phyloP scores from a whole-genome alignment of 2,888 invertebrate species.

The Spodoptera picta region DNA sequence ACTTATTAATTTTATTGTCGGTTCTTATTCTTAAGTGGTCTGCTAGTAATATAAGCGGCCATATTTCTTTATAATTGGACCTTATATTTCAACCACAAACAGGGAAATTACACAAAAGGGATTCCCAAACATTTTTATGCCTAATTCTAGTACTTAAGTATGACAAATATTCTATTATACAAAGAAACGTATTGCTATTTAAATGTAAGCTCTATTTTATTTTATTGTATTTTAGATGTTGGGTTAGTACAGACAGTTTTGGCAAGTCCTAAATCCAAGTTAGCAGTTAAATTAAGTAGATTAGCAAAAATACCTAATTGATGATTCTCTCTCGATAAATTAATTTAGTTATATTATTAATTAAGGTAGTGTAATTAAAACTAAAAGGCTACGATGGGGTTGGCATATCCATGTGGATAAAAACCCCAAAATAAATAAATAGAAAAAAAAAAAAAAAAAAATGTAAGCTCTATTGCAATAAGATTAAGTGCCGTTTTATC shows the following conservation, averaged over 20 bases:
- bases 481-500: slow-evolving; percentile 46
- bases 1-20: neutral
- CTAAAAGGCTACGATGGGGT: too few relatives aligned
- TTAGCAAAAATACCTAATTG: too few relatives aligned
- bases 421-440: too few relatives aligned
- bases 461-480: slow-evolving; percentile 34
- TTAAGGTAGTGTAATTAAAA: too few relatives aligned
- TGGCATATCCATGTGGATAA: too few relatives aligned
- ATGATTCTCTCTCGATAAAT: too few relatives aligned
- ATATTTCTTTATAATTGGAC: slow-evolving; percentile 32
- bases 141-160: slow-evolving; percentile 42
- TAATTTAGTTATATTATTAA: too few relatives aligned
- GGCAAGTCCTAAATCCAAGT: too few relatives aligned
- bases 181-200: slow-evolving; percentile 23
- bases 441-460: too few relatives aligned
- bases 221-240: too few relatives aligned
- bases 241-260: too few relatives aligned
- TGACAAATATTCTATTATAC: slow-evolving; percentile 35
- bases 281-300: too few relatives aligned
- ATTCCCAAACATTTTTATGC: slow-evolving; percentile 33
- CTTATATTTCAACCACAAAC: slow-evolving; percentile 29
- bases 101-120: slow-evolving; percentile 23
- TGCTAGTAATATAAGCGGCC: slow-evolving; percentile 9
- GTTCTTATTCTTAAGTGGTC: neutral
- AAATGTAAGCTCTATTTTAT: slow-evolving; percentile 42